Evolutionary conservation across 2,113 vertebrate genomes (phyloP).

Genomic region (Pteronura brasiliensis): DNA sequence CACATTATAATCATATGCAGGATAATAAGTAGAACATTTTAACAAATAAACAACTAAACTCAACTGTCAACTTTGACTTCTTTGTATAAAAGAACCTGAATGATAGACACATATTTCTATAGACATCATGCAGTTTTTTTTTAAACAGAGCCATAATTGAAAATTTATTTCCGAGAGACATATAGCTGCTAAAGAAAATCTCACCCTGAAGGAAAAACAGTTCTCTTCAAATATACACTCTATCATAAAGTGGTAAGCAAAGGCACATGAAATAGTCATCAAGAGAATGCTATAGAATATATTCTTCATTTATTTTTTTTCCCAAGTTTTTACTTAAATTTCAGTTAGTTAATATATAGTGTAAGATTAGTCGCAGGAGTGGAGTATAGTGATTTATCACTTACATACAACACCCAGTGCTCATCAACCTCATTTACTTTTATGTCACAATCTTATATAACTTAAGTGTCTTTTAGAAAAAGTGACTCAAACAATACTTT

Average conservation of each 20-base stretch:
- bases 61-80: not conserved
- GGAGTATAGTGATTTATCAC: not conserved
- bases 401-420: no score
- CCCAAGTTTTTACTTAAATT: not conserved
- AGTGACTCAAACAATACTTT: no score
- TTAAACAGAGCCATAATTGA: not conserved
- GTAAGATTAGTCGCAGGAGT: not conserved
- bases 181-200: not conserved
- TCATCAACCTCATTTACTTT: no score
- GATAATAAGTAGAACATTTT: not conserved
- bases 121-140: not conserved
- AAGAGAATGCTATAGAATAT: not conserved
- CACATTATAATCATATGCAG: not conserved
- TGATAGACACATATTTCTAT: not conserved
- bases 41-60: not conserved
- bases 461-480: no score
- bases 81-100: not conserved
- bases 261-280: not conserved
- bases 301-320: not conserved
- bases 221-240: not conserved
- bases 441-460: no score
- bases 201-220: not conserved
- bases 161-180: not conserved
- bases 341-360: not conserved
- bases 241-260: not conserved